These are phyloP conservation scores for Papilio polytes DNA, from an alignment of 1,140 invertebrate species.

Conservation along the genomic window DNA sequence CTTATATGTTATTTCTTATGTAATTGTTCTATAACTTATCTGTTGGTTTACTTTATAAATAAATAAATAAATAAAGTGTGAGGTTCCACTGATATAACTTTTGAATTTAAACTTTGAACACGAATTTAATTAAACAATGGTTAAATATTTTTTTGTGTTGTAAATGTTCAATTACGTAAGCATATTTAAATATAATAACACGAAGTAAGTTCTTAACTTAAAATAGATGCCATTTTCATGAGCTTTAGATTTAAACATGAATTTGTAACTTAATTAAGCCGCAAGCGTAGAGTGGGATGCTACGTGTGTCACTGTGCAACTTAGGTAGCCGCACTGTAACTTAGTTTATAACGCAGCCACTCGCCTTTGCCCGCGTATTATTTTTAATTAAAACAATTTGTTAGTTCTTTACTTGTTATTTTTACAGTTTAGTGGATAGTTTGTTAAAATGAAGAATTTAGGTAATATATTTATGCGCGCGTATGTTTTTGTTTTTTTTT, in stretches of 20 bases:
- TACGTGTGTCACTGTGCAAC: neutral
- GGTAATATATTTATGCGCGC: too few species aligned
- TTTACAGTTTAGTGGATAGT: neutral
- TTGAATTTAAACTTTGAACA: too few species aligned
- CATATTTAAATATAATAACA: too few species aligned
- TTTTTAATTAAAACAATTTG: constrained; percentile 27
- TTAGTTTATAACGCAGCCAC: neutral
- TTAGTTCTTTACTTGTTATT: neutral
- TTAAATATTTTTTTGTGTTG: too few species aligned
- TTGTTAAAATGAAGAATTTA: neutral
- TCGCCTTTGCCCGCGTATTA: neutral
- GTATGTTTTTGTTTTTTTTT: neutral
- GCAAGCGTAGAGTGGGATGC: neutral
- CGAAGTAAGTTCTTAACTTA: neutral
- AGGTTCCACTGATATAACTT: too few species aligned
- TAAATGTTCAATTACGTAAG: too few species aligned
- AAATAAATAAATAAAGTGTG: too few species aligned
- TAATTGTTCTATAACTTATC: too few species aligned
- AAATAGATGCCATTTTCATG: neutral
- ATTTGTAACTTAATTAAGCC: constrained; percentile 6
- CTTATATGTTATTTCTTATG: too few species aligned
- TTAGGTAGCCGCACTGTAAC: neutral
- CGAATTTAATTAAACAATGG: too few species aligned
- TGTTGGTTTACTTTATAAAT: too few species aligned
- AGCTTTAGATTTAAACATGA: neutral